A percentile compares a stretch with the other conserved stretches of the same genome.
These are phyloP conservation scores for Phaonia tiefii DNA, from an alignment of 2,888 invertebrate species.

Conservation along the genomic window DNA sequence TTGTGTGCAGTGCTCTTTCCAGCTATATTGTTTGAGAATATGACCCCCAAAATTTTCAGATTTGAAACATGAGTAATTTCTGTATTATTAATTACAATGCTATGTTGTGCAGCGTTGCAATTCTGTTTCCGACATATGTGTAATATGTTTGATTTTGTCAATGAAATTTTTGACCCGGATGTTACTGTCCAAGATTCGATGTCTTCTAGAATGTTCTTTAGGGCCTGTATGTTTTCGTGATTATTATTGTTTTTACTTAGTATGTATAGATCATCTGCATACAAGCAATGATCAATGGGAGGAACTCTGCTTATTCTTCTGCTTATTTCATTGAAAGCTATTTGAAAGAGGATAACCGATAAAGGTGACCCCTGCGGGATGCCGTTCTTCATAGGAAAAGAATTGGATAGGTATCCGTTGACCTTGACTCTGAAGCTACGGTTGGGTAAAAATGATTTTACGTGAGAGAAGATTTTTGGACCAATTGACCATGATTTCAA, in stretches of 20 bases:
- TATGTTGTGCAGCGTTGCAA: not conserved
- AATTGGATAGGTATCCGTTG: constrained; percentile 14
- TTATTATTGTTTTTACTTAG: constrained; percentile 47
- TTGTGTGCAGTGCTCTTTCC: no score
- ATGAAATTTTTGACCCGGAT: constrained; percentile 39
- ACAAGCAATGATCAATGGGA: constrained; percentile 51
- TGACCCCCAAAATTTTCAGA: no score
- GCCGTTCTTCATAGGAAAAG: constrained; percentile 37
- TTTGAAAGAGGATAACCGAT: constrained; percentile 50
- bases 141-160: not conserved
- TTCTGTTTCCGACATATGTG: constrained; percentile 38
- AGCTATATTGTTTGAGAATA: no score
- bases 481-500: constrained; percentile 26
- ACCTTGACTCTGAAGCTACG: constrained; percentile 31
- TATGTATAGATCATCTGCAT: constrained; percentile 64
- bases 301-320: no score
- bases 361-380: constrained; percentile 56
- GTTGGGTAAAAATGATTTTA: constrained; percentile 35
- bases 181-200: not conserved
- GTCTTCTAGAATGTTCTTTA: constrained; percentile 3
- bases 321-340: constrained; percentile 52
- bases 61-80: no score
- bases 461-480: constrained; percentile 41
- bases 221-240: not conserved
- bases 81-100: no score